These are phyloP conservation scores for Mirza zaza DNA, from an alignment of 2,113 vertebrate genomes.

Conservation along the genomic window DNA sequence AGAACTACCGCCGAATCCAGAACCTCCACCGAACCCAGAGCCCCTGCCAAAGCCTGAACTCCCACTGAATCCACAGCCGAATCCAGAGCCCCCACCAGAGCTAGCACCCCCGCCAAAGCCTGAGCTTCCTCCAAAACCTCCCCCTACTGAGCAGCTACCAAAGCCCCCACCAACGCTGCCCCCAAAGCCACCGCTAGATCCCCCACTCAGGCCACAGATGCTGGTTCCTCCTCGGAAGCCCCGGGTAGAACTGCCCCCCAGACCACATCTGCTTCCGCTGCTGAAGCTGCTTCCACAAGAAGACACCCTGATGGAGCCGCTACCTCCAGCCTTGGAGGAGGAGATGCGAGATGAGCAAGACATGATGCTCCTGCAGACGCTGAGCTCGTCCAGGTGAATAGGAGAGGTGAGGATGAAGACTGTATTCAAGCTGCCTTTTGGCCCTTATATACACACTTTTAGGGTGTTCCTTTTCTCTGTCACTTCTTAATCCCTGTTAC, in stretches of 20 bases:
- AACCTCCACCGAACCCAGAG: neutral
- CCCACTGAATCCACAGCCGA: neutral
- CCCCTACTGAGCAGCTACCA: slow-evolving; percentile 25
- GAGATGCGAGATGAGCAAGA: slow-evolving; percentile 58
- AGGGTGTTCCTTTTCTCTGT: slow-evolving; percentile 71
- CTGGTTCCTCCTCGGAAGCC: slow-evolving; percentile 53
- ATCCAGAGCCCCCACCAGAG: neutral
- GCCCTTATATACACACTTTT: slow-evolving; percentile 63
- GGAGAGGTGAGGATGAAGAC: neutral
- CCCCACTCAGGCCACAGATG: slow-evolving; percentile 56
- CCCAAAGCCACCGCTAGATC: slow-evolving; percentile 37
- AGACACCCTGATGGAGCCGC: slow-evolving; percentile 57
- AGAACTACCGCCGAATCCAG: neutral
- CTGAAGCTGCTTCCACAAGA: slow-evolving; percentile 52
- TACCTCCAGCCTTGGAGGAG: slow-evolving; percentile 72
- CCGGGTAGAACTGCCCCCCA: slow-evolving; percentile 49
- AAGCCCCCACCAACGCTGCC: slow-evolving; percentile 37
- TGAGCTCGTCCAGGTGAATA: neutral
- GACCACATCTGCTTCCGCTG: slow-evolving; percentile 55
- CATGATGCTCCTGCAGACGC: slow-evolving; percentile 8
- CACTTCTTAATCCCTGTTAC: slow-evolving; percentile 62
- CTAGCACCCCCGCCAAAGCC: slow-evolving; percentile 29
- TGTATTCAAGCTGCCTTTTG: neutral
- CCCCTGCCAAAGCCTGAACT: neutral
- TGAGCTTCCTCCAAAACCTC: neutral